Conservation (phyloP, 2,888 invertebrate species). For the Drosophila melanosoma region DNA sequence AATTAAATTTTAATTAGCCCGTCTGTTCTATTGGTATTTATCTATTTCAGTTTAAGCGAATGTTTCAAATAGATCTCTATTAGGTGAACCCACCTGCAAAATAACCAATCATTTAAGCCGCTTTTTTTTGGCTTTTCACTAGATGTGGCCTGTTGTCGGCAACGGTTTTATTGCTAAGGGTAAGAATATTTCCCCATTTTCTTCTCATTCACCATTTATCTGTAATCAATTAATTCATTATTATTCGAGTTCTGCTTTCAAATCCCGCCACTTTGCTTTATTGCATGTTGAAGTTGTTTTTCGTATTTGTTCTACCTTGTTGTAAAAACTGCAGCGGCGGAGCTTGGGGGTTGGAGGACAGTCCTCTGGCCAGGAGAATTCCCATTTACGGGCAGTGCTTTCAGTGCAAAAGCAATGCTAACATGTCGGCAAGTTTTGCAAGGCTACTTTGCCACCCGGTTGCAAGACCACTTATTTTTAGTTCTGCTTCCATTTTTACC, state of each 20-base stretch:
- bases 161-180: conserved; percentile 33
- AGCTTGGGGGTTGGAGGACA: not conserved
- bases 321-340: conserved; percentile 37
- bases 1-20: conserved; percentile 79
- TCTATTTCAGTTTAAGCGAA: conserved; percentile 4
- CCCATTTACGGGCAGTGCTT: conserved; percentile 28
- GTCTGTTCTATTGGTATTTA: conserved; percentile 46
- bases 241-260: conserved; percentile 70
- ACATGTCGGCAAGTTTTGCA: conserved; percentile 67
- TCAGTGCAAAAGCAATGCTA: conserved; percentile 52
- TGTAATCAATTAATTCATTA: conserved; percentile 78
- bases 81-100: conserved; percentile 29
- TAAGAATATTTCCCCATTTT: conserved; percentile 4
- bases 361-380: conserved; percentile 4
- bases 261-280: conserved; percentile 76
- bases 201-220: conserved; percentile 62
- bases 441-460: conserved; percentile 55
- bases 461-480: conserved; percentile 38
- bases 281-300: conserved; percentile 76
- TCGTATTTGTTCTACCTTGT: conserved; percentile 67
- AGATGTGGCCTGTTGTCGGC: conserved; percentile 34
- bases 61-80: conserved; percentile 36
- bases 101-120: conserved; percentile 51
- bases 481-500: conserved; percentile 24
- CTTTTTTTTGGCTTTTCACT: conserved; percentile 30